Percentiles rank a stretch among this genome's conserved stretches.
These are phyloP conservation scores for Diadema setosum DNA, from an alignment of 35 echinoderm and acorn worm species.

Conservation along the genomic window DNA sequence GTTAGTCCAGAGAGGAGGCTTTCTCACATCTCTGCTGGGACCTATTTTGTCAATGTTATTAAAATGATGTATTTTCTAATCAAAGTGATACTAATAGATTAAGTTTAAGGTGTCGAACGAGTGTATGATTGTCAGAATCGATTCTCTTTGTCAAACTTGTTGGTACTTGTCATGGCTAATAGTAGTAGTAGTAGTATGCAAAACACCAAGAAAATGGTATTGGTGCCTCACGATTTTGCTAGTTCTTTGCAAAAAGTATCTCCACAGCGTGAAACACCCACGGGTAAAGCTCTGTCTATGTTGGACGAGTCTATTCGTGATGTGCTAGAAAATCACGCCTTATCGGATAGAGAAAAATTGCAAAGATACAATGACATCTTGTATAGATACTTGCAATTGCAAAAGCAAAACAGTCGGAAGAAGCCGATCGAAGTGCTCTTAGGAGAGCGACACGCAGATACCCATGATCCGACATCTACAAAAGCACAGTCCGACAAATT, in stretches of 20 bases:
- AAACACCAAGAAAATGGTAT: slow-evolving; percentile 48
- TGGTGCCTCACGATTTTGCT: slow-evolving; percentile 17
- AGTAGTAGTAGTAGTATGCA: neutral
- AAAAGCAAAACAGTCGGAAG: neutral
- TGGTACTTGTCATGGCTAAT: too few species aligned
- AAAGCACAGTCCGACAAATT: neutral
- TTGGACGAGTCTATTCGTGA: slow-evolving; percentile 14
- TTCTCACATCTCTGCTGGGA: neutral
- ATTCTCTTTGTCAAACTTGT: too few species aligned
- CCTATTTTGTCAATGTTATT: neutral
- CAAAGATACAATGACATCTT: slow-evolving; percentile 19
- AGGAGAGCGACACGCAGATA: neutral
- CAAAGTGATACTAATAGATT: too few species aligned
- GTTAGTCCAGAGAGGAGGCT: slow-evolving; percentile 41
- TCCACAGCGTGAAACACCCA: neutral
- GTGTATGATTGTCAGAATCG: too few species aligned
- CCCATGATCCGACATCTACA: too few species aligned
- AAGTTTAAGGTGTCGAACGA: too few species aligned
- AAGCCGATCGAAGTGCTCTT: neutral
- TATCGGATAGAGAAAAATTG: slow-evolving; percentile 27
- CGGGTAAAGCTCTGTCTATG: neutral
- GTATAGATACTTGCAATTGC: neutral
- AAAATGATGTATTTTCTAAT: too few species aligned
- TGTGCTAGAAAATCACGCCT: neutral
- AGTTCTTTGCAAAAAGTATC: neutral